Conservation (phyloP, 92 coral and sea anemone species). For the Heliopora coerulea region DNA sequence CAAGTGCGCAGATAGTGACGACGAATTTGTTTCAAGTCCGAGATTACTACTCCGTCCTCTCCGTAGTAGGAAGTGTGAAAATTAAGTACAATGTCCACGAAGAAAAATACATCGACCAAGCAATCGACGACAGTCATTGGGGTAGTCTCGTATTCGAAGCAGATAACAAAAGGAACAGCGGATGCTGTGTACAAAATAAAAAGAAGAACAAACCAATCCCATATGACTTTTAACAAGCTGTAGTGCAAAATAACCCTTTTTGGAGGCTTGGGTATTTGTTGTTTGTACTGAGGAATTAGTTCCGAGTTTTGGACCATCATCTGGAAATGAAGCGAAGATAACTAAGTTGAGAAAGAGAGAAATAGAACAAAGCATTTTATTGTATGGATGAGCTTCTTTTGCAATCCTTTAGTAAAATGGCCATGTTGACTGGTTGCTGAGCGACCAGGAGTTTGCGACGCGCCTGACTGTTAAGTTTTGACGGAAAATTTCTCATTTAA, state of each 20-base stretch:
- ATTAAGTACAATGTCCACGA: slow-evolving; percentile 86
- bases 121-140: slow-evolving; percentile 64
- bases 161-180: slow-evolving; percentile 85
- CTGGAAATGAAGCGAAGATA: slow-evolving; percentile 51
- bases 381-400: too few relatives aligned
- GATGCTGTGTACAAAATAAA: slow-evolving; percentile 88
- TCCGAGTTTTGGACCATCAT: slow-evolving; percentile 86
- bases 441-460: too few relatives aligned
- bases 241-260: slow-evolving; percentile 85
- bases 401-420: too few relatives aligned
- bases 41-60: slow-evolving; percentile 83
- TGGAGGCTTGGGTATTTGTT: slow-evolving; percentile 87
- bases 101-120: slow-evolving; percentile 84
- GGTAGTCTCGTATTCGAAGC: slow-evolving; percentile 57
- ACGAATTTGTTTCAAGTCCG: slow-evolving; percentile 72
- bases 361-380: too few relatives aligned
- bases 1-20: slow-evolving; percentile 75
- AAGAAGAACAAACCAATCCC: slow-evolving; percentile 91
- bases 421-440: too few relatives aligned
- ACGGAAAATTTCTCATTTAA: too few relatives aligned
- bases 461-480: too few relatives aligned
- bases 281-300: slow-evolving; percentile 88
- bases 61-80: slow-evolving; percentile 90
- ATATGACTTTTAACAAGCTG: slow-evolving; percentile 70
- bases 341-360: too few relatives aligned